phyloP scores from a whole-genome alignment of 2,888 invertebrate species.

The Meiosimyza platycephala region DNA sequence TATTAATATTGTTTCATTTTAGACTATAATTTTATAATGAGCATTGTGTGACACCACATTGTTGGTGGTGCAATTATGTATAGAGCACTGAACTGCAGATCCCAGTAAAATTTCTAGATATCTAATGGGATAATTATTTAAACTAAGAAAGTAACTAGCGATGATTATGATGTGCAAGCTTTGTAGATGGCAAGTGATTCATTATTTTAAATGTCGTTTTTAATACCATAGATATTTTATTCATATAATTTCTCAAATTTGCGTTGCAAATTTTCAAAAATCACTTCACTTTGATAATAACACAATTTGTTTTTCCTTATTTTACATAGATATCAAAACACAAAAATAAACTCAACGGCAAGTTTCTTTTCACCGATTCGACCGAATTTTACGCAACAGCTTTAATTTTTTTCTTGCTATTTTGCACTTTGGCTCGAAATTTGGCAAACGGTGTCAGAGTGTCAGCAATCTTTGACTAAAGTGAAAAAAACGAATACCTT shows the following conservation, averaged over 20 bases:
- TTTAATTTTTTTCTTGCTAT: neutral
- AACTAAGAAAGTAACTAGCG: neutral
- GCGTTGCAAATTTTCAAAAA: conserved; percentile 18
- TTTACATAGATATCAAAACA: conserved; percentile 9
- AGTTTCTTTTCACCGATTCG: conserved; percentile 9
- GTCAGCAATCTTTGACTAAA: neutral
- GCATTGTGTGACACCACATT: too few relatives aligned
- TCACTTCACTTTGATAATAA: neutral
- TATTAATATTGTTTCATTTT: too few relatives aligned
- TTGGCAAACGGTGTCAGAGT: neutral
- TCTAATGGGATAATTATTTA: neutral
- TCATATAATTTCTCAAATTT: neutral
- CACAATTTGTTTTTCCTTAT: neutral
- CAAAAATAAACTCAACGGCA: conserved; percentile 18
- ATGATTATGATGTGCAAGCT: too few relatives aligned
- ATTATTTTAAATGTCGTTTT: too few relatives aligned
- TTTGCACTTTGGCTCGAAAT: neutral
- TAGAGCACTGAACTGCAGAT: neutral
- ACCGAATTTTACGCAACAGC: conserved; percentile 29
- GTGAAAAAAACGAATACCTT: conserved; percentile 48
- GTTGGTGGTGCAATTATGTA: too few relatives aligned
- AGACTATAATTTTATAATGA: too few relatives aligned
- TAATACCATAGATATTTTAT: neutral
- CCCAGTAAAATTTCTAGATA: neutral
- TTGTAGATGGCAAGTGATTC: neutral